phyloP scores from a whole-genome alignment of 92 coral and sea anemone genomes.

The Actinernus sp. region DNA sequence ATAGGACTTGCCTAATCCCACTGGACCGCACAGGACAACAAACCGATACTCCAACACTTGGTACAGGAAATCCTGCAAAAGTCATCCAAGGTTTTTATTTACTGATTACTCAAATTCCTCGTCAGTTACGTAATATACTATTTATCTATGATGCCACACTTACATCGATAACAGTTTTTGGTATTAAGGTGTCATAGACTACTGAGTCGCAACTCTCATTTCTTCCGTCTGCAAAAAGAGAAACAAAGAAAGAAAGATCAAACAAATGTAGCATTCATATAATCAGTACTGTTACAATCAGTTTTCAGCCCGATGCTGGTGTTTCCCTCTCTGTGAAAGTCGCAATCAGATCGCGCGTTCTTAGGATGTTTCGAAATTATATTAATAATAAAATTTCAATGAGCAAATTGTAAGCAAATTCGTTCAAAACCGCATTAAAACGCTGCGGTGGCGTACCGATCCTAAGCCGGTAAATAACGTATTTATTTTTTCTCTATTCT shows the following conservation, averaged over 20 bases:
- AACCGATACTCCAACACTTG: constrained; percentile 80
- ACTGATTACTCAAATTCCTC: too few species aligned
- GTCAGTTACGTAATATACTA: too few species aligned
- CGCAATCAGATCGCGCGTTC: too few species aligned
- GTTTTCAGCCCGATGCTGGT: neutral
- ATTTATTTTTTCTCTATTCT: too few species aligned
- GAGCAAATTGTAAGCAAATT: too few species aligned
- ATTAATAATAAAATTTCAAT: too few species aligned
- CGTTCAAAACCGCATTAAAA: too few species aligned
- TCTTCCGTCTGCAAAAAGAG: constrained; percentile 68
- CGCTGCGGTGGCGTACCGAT: too few species aligned
- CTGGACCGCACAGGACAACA: constrained; percentile 80
- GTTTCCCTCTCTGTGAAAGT: neutral
- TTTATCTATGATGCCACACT: neutral
- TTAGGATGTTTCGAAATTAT: too few species aligned
- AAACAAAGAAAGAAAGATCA: neutral
- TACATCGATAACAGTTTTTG: constrained; percentile 76
- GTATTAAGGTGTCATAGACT: constrained; percentile 80
- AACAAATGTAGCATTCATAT: neutral
- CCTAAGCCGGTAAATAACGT: too few species aligned
- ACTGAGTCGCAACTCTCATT: constrained; percentile 80
- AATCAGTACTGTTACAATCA: neutral
- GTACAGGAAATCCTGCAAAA: constrained; percentile 56
- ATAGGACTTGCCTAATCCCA: constrained; percentile 80
- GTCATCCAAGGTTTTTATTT: too few species aligned